A percentile compares a stretch with the other conserved stretches of the same genome.
These are phyloP conservation scores for Gymnoscelis rufifasciata DNA, from an alignment of 2,888 invertebrate genomes.

Conservation along the genomic window DNA sequence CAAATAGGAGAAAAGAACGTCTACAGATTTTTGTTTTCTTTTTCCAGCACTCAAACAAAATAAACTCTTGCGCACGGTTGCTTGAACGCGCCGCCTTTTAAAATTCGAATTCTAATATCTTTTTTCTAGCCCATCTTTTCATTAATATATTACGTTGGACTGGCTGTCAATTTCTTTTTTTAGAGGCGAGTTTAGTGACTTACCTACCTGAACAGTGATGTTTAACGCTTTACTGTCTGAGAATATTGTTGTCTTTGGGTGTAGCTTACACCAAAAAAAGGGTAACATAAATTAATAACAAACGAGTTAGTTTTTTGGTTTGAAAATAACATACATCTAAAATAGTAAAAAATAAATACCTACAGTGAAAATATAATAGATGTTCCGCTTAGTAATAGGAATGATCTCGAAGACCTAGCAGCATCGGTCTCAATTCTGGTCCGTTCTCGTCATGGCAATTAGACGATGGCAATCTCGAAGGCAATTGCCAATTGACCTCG, in stretches of 20 bases:
- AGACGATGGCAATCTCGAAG: conserved; percentile 67
- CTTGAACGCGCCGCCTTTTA: conserved; percentile 72
- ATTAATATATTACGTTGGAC: conserved; percentile 73
- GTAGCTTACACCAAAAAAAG: no score
- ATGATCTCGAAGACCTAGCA: conserved; percentile 32
- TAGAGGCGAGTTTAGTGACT: conserved; percentile 40
- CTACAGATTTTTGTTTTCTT: conserved; percentile 65
- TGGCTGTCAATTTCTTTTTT: conserved; percentile 65
- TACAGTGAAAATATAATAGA: no score
- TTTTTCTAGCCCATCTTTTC: conserved; percentile 70
- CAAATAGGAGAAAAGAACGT: conserved; percentile 73
- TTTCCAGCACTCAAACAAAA: conserved; percentile 70
- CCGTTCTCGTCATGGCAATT: conserved; percentile 56
- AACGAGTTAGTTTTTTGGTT: no score
- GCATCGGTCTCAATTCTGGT: conserved; percentile 40
- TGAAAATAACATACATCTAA: no score
- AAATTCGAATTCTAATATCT: conserved; percentile 63
- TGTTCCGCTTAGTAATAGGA: conserved; percentile 32
- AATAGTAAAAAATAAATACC: no score
- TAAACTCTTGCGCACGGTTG: conserved; percentile 63
- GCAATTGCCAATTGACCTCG: conserved; percentile 75
- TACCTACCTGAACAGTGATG: conserved; percentile 58
- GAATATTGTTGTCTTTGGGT: not conserved
- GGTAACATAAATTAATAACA: no score
- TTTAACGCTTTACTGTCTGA: conserved; percentile 51